Percentiles rank a stretch among this genome's conserved stretches.
These are phyloP conservation scores for Pachymerium ferrugineum DNA, from an alignment of 2,888 invertebrate genomes.

Conservation along the genomic window DNA sequence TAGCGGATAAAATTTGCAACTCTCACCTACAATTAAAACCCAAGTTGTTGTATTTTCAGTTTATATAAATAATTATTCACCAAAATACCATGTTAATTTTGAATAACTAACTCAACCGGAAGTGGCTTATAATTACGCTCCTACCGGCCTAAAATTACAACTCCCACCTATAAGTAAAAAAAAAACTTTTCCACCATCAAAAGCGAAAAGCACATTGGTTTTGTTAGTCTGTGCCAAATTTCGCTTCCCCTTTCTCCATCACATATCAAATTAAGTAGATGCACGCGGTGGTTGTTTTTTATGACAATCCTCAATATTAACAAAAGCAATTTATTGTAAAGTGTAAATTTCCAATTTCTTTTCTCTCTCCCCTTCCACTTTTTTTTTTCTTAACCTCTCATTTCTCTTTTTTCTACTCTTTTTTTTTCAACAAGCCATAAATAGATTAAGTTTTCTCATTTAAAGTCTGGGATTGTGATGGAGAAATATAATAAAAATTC, in stretches of 20 bases:
- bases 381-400: not conserved
- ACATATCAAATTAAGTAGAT: slow-evolving; percentile 24
- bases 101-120: too few relatives aligned
- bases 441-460: slow-evolving; percentile 33
- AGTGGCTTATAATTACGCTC: too few relatives aligned
- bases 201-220: too few relatives aligned
- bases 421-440: slow-evolving; percentile 32
- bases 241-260: not conserved
- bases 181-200: too few relatives aligned
- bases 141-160: too few relatives aligned
- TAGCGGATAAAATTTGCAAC: too few relatives aligned
- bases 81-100: too few relatives aligned
- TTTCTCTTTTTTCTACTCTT: not conserved
- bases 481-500: slow-evolving; percentile 33
- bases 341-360: slow-evolving; percentile 8
- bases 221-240: not conserved
- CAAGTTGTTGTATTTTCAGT: too few relatives aligned
- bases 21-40: too few relatives aligned
- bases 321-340: slow-evolving; percentile 13
- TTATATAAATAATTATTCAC: too few relatives aligned
- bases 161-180: too few relatives aligned
- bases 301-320: slow-evolving; percentile 13
- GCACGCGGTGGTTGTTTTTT: slow-evolving; percentile 15
- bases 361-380: not conserved
- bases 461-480: not conserved